Evolutionary conservation across 92 coral and sea anemone genomes (phyloP), one percentile per base, ranked within the genome.

Genomic region (Epizoanthus fatuus): DNA sequence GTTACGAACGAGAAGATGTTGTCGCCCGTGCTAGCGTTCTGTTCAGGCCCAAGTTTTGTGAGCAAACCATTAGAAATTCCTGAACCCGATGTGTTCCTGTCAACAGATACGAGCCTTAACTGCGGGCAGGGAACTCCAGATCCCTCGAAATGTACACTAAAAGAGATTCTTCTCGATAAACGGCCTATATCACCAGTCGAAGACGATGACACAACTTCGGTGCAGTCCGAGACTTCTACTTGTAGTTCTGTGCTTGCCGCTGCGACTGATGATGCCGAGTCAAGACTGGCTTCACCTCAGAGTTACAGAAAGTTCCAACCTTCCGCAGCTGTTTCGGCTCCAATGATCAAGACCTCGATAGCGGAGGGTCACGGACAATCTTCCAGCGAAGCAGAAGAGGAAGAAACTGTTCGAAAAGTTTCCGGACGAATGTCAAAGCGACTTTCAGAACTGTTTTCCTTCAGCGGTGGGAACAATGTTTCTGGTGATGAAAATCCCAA

Each of bases 301-400:
- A 42, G 57, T 39, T 59, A 51, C 55, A 77, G 70, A 62, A 77
- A 44, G 32, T 60, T 77, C 51, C 57, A 60, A 4, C 55, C 71
- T 13, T 17, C 20, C 35, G 4, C 60, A 7, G 10, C 12, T 53
- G 45, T 42, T 12, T 25, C 82, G 16, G 11, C 69, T 17, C 82
- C 82, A 77, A 44, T 60, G 55, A 77, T 60, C 16, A 77, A 77
- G 45, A 77, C 82, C 57, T 60, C 82, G 14, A 60, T 77, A 37
- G 88, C 84, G 15, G 87, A 81, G 13, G 52, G 85, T 62, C 89
- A 77, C 77, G 90, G 84, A n/a, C 89, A 86, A 8, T 91, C 97
- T 70, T 91, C 93, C 4, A 92, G 90, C 85, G 95, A 94, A 45
- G 86, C 92, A 58, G 98, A 94, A 54, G 97, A 94, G 17, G 98